Conservation (phyloP, 2,888 invertebrate species). For the Carterocephalus palaemon region DNA sequence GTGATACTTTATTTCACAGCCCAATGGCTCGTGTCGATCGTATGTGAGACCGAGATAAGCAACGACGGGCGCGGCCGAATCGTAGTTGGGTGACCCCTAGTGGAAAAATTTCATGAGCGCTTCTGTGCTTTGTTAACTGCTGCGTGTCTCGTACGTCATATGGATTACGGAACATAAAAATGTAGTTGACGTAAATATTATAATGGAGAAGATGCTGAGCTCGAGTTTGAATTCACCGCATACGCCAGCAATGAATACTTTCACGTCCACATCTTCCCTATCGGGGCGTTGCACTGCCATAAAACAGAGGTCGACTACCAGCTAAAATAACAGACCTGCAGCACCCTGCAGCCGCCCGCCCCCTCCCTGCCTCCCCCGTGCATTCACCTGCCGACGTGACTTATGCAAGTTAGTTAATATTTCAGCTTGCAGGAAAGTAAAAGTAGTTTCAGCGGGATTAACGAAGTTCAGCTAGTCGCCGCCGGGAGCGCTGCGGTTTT, state of each 20-base stretch:
- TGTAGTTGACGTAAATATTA: no score
- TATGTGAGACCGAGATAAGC: no score
- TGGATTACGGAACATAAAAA: no score
- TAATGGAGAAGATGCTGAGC: neutral
- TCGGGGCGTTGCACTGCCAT: constrained; percentile 37
- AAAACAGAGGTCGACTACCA: constrained; percentile 33
- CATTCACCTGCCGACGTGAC: constrained; percentile 61
- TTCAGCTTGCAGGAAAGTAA: constrained; percentile 67
- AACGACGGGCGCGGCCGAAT: no score
- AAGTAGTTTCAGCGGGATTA: constrained; percentile 45
- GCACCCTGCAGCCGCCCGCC: constrained; percentile 1
- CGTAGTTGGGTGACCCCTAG: no score
- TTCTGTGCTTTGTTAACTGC: no score
- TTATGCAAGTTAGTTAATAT: constrained; percentile 75
- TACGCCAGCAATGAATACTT: constrained; percentile 11
- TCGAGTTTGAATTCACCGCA: no score
- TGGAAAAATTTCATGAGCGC: no score
- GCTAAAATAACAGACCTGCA: constrained; percentile 37
- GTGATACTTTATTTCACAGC: no score
- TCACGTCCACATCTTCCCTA: constrained; percentile 14
- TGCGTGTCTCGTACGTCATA: no score
- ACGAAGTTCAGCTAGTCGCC: constrained; percentile 30
- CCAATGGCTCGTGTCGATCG: no score
- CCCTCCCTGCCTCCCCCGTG: constrained; percentile 35
- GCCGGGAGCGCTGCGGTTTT: constrained; percentile 18